These are phyloP conservation scores for Zapornia atra DNA, from an alignment of 2,113 vertebrate species.

Conservation along the genomic window DNA sequence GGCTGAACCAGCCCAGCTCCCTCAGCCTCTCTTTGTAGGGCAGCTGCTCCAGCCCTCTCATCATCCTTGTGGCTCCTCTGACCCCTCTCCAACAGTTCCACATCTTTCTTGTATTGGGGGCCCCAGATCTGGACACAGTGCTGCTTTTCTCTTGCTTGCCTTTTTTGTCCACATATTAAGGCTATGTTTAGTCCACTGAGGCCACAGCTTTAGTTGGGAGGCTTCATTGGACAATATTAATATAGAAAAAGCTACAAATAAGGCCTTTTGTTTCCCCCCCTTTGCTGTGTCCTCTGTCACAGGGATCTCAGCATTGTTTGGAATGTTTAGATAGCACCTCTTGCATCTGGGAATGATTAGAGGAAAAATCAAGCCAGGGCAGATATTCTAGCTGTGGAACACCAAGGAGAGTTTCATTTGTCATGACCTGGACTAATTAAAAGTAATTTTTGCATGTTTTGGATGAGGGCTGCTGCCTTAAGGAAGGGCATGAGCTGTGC, in stretches of 20 bases:
- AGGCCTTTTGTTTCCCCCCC: not conserved
- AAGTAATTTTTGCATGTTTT: constrained; percentile 46
- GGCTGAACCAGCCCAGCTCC: no score
- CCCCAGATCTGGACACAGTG: no score
- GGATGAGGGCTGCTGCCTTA: constrained; percentile 43
- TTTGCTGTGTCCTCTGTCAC: not conserved
- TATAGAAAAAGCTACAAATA: not conserved
- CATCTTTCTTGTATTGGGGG: no score
- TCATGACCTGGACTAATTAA: constrained; percentile 31
- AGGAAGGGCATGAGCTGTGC: constrained; percentile 58
- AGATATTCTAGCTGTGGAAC: not conserved
- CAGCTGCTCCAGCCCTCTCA: no score
- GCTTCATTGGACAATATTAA: not conserved
- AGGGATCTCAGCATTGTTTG: not conserved
- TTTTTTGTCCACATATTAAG: not conserved
- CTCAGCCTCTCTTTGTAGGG: no score
- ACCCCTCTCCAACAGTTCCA: no score
- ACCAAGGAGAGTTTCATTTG: constrained; percentile 8
- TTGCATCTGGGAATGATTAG: not conserved
- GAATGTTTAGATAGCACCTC: not conserved
- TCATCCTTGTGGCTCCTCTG: no score
- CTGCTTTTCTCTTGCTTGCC: not conserved
- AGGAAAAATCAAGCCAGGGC: not conserved
- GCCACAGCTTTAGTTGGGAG: not conserved
- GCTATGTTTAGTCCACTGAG: not conserved